Conservation (phyloP, 1,140 invertebrate species). For the Trichonephila clavipes region DNA sequence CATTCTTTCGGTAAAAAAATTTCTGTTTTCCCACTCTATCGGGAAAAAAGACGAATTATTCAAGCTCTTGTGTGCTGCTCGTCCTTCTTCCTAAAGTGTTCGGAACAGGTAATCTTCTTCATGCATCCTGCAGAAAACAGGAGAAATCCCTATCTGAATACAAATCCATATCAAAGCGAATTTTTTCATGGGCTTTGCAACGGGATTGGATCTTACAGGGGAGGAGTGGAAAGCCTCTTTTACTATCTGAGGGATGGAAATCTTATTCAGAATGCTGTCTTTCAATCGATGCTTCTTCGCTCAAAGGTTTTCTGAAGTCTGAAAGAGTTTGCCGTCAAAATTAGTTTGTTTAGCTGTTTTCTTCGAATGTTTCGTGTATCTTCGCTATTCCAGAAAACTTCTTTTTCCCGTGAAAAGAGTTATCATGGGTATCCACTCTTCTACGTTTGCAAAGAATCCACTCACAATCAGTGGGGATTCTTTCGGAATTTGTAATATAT, state of each 20-base stretch:
- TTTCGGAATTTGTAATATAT: not conserved
- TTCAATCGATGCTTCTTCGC: conserved; percentile 41
- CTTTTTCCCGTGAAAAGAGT: conserved; percentile 51
- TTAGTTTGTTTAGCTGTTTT: conserved; percentile 66
- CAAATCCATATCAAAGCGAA: conserved; percentile 65
- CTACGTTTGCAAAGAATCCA: not conserved
- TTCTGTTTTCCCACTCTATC: not conserved
- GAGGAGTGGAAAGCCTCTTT: not conserved
- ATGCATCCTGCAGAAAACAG: conserved; percentile 53
- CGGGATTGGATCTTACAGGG: conserved; percentile 30
- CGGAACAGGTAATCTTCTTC: conserved; percentile 35
- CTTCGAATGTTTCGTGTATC: conserved; percentile 27
- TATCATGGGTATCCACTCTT: not conserved
- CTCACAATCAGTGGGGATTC: conserved; percentile 15
- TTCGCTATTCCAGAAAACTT: conserved; percentile 7
- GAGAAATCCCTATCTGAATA: conserved; percentile 61
- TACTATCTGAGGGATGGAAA: conserved; percentile 46
- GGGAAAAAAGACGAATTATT: conserved; percentile 43
- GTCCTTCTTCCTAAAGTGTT: conserved; percentile 51
- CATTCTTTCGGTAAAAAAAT: not conserved
- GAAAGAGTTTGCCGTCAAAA: conserved; percentile 62
- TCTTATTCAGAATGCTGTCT: conserved; percentile 67
- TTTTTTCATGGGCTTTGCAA: conserved; percentile 45
- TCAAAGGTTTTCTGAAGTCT: conserved; percentile 32
- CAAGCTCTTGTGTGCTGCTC: conserved; percentile 33